These are phyloP conservation scores for Nemotelus nigrinus DNA, from an alignment of 2,888 invertebrate species.

Conservation along the genomic window DNA sequence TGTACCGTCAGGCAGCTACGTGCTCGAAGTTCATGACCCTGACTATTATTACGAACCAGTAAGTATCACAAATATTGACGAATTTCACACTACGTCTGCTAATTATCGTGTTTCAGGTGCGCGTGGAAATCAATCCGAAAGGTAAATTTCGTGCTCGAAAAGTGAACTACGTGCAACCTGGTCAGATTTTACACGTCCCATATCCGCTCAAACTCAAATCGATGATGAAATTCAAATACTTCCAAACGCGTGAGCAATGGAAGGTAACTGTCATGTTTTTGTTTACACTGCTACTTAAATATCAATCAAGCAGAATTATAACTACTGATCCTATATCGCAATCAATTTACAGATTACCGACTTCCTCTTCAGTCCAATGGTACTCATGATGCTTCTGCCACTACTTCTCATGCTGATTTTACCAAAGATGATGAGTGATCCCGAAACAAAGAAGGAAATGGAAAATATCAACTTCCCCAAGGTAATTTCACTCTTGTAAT, in stretches of 20 bases:
- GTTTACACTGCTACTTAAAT: not conserved
- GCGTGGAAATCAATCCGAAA: slow-evolving; percentile 97
- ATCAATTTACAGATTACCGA: slow-evolving; percentile 75
- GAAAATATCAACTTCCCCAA: slow-evolving; percentile 79
- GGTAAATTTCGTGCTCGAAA: slow-evolving; percentile 95
- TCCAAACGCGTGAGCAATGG: slow-evolving; percentile 96
- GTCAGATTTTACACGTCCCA: slow-evolving; percentile 87
- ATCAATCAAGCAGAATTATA: not conserved
- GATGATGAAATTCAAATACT: slow-evolving; percentile 82
- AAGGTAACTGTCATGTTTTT: slow-evolving; percentile 65
- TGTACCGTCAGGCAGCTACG: slow-evolving; percentile 90
- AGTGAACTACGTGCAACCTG: slow-evolving; percentile 93
- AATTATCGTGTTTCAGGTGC: slow-evolving; percentile 55
- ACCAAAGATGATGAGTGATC: slow-evolving; percentile 98
- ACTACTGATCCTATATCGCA: too few relatives aligned
- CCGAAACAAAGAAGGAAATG: slow-evolving; percentile 95
- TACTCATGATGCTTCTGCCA: slow-evolving; percentile 96
- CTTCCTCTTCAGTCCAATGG: slow-evolving; percentile 96
- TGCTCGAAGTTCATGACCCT: slow-evolving; percentile 91
- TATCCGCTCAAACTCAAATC: slow-evolving; percentile 93
- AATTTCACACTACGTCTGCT: too few relatives aligned
- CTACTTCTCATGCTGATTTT: slow-evolving; percentile 89
- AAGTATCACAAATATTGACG: slow-evolving; percentile 45
- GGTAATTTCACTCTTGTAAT: slow-evolving; percentile 51
- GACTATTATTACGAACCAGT: slow-evolving; percentile 93